Evolutionary conservation across 1,140 invertebrate genomes (phyloP).

Genomic region (Paraescarpia echinospica): DNA sequence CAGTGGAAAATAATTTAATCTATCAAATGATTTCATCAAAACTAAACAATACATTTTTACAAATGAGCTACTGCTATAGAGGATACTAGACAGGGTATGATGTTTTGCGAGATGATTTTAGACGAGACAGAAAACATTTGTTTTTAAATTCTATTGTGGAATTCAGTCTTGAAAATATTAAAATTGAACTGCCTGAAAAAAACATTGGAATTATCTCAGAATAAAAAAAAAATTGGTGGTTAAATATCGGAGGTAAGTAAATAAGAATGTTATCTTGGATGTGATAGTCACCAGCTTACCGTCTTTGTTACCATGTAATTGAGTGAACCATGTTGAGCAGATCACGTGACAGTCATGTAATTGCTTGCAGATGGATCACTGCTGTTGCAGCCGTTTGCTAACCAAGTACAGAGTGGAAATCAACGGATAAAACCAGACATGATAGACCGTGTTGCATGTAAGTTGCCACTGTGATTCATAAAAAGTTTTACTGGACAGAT

Average conservation of each 20-base stretch:
- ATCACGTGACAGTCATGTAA: constrained; percentile 7
- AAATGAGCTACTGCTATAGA: too few relatives aligned
- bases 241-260: neutral
- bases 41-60: too few relatives aligned
- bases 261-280: neutral
- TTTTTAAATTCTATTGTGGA: neutral
- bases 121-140: too few relatives aligned
- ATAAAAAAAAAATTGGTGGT: neutral
- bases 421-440: constrained; percentile 53
- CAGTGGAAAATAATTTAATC: too few relatives aligned
- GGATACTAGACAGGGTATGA: too few relatives aligned
- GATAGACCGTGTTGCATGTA: constrained; percentile 54
- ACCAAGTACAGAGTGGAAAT: constrained; percentile 48
- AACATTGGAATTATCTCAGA: neutral
- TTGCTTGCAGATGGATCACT: constrained; percentile 46
- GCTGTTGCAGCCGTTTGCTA: constrained; percentile 52
- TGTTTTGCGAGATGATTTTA: too few relatives aligned
- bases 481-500: neutral
- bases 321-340: neutral
- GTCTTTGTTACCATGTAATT: neutral
- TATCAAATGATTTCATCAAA: too few relatives aligned
- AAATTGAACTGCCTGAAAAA: neutral
- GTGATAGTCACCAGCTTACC: neutral
- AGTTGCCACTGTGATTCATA: constrained; percentile 28
- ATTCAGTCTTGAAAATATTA: constrained; percentile 1